Percentiles rank a stretch among this genome's conserved stretches.
These are phyloP conservation scores for Druceiella hillmani DNA, from an alignment of 2,888 invertebrate species.

Conservation along the genomic window DNA sequence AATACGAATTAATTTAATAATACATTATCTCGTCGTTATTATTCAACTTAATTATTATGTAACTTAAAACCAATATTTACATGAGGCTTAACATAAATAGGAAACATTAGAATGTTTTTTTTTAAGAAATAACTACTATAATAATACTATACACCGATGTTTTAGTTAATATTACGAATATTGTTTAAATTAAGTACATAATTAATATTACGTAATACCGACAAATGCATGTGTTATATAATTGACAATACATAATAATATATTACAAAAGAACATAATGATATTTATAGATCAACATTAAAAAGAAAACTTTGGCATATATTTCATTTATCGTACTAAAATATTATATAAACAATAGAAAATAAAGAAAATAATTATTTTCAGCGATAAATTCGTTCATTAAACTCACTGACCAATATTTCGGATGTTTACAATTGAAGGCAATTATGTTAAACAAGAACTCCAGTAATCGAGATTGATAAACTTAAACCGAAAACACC, in stretches of 20 bases:
- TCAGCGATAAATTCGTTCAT: too few species aligned
- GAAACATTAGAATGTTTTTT: too few species aligned
- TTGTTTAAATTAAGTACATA: too few species aligned
- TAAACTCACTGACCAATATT: too few species aligned
- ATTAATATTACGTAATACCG: too few species aligned
- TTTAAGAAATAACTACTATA: too few species aligned
- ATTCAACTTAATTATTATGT: slow-evolving; percentile 45
- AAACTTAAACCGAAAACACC: slow-evolving; percentile 34
- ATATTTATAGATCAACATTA: slow-evolving; percentile 47
- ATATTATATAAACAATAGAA: slow-evolving; percentile 39
- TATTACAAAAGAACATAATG: slow-evolving; percentile 46
- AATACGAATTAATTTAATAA: slow-evolving; percentile 33
- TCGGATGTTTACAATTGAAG: too few species aligned
- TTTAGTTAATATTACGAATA: too few species aligned
- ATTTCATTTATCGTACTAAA: slow-evolving; percentile 36
- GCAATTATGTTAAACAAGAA: slow-evolving; percentile 27
- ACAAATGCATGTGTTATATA: slow-evolving; percentile 43
- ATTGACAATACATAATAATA: slow-evolving; percentile 52
- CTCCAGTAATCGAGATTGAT: slow-evolving; percentile 15
- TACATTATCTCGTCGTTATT: slow-evolving; percentile 21
- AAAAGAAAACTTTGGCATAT: slow-evolving; percentile 55
- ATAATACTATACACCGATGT: too few species aligned
- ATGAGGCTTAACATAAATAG: too few species aligned
- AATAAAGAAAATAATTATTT: slow-evolving; percentile 49
- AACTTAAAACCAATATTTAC: too few species aligned